Evolutionary conservation across 2,888 invertebrate genomes (phyloP), one percentile per base, ranked within the genome.

Genomic region (Deilephila porcellus): DNA sequence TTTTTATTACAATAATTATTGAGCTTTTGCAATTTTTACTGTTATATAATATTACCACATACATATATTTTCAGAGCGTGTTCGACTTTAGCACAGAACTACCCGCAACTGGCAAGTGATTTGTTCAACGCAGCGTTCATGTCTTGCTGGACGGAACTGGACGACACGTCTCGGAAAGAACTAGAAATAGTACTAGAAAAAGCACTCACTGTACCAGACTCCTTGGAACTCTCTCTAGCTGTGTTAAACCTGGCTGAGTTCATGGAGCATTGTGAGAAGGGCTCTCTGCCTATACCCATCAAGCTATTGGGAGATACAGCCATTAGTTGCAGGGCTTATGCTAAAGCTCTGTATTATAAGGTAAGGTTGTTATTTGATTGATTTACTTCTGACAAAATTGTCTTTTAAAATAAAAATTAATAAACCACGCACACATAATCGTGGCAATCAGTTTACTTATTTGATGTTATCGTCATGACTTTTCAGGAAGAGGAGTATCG

Each of bases 241-340:
- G 97, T 99, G 76, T 95, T 99, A 19, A 99, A 99, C 93, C 94
- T 99, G 77, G 99, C 99, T 0, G 99, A 99, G 89, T 99, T 99
- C 85, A 98, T 99, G 98, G 99, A 99, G 85, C 99, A 99, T 88
- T 99, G 99, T 84, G 99, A 99, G 86, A 98, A 98, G 90, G 99
- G 99, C 53, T 97, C 98, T 0, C 92, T 99, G 77, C 99, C 99
- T 0, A 96, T 99, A 78, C 97, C 98, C 73, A 96, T 97, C 0
- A 97, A 97, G 81, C 92, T 99, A 71, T 93, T 99, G 0, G 99
- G 99, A 0, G 97, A 98, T 80, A 96, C 98, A 71, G 99, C 99
- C 0, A 98, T 99, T 96, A 97, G 97, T 74, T 99, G 99, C 87
- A 96, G 98, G 78, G 96, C 96, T 90, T 97, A 96, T 81, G 96